These are phyloP conservation scores for Gavialis gangeticus DNA, from an alignment of 2,113 vertebrate genomes.

Conservation along the genomic window DNA sequence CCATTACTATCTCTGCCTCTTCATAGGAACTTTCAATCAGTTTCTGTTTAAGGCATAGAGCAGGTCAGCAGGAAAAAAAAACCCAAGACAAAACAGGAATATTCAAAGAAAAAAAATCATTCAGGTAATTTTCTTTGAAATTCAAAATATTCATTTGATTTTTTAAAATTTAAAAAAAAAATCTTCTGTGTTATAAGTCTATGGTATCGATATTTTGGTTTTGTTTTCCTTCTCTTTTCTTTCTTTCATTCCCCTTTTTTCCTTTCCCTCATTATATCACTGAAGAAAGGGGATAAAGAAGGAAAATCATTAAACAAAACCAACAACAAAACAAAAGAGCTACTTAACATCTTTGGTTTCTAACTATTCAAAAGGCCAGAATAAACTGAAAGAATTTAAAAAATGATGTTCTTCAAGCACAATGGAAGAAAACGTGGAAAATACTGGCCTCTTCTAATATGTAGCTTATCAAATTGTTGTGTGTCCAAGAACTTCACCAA, in stretches of 20 bases:
- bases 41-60: neutral
- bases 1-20: neutral
- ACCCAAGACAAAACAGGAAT: neutral
- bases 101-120: neutral
- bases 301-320: neutral
- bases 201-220: neutral
- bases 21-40: neutral
- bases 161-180: neutral
- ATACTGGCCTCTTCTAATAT: neutral
- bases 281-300: neutral
- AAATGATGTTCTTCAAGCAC: neutral
- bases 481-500: neutral
- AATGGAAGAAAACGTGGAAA: neutral
- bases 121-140: neutral
- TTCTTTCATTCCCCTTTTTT: accelerated
- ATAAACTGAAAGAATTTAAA: neutral
- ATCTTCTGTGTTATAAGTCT: neutral
- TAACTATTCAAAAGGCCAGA: no score
- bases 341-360: neutral
- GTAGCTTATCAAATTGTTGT: neutral
- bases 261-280: neutral
- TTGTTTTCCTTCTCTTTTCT: neutral
- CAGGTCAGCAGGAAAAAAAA: neutral
- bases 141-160: neutral
- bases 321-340: neutral